Evolutionary conservation across 1,140 invertebrate species (phyloP), one percentile per base, ranked within the genome.

Genomic region (Magallana angulata): DNA sequence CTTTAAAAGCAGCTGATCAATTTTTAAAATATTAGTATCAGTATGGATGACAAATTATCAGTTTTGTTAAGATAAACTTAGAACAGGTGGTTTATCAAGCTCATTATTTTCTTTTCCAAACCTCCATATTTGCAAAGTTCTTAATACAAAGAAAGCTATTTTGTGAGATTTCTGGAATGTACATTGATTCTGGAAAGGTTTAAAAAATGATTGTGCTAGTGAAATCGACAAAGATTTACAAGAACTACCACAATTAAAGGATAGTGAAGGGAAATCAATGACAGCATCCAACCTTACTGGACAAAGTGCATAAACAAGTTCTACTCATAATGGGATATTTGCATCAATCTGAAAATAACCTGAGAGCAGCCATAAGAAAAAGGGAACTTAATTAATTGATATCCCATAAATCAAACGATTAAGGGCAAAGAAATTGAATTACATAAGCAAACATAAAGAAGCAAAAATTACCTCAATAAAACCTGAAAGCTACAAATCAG

Each of bases 101-200:
- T 9, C 30, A 76, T 76, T 18, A 11, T 12, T 18, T 30, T 76
- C 36, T 76, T 30, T 76, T 76, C 14, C 2, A 24, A 12, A 30
- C 30, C 11, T 2, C 30, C 24, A 30, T 76, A 30, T 76, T 76
- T 76, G 68, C 68, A 30, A 76, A 76, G 68, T 76, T 1, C 68
- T 76, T 76, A 30, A 76, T 76, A 76, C 68, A 30, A 30, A 30
- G 18, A 76, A 30, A 76, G 36, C 68, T 11, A 76, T 76, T 76
- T 76, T 30, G 11, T 11, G 24, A 76, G 68, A 76, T 24, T 30
- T 76, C 68, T 76, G 30, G 68, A 76, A 76, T 76, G 24, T 12
- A 30, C 68, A 76, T 76, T 76, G 68, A 76, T 76, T 30, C 24
- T 30, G 3, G 68, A 62, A 62, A 62, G n/a, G 24, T 12, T 12